Conservation (phyloP, 1,140 invertebrate species). For the Orchestia grillus region DNA sequence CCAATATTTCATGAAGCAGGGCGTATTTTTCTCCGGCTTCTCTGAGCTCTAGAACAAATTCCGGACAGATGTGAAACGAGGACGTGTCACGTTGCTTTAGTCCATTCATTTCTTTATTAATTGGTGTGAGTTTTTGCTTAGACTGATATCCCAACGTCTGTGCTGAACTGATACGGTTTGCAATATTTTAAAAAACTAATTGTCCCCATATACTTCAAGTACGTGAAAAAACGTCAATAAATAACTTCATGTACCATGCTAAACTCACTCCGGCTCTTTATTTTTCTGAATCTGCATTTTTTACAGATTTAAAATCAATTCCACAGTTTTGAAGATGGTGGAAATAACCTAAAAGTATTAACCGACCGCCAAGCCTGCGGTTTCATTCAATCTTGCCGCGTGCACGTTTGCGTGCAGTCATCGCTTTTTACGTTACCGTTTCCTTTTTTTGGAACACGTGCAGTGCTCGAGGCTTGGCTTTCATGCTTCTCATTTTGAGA, state of each 20-base stretch:
- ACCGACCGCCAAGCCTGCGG: neutral
- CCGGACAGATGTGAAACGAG: neutral
- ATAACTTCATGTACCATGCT: neutral
- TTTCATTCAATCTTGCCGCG: neutral
- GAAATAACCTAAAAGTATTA: neutral
- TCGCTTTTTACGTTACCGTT: neutral
- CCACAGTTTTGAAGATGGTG: neutral
- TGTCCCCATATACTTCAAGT: neutral
- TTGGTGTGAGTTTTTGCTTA: neutral
- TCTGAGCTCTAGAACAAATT: neutral
- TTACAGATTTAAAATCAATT: neutral
- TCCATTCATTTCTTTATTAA: neutral
- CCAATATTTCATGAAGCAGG: neutral
- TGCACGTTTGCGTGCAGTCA: neutral
- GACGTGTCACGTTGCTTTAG: neutral
- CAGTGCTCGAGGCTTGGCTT: neutral
- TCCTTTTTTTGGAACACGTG: neutral
- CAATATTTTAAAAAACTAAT: neutral
- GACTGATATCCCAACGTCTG: neutral
- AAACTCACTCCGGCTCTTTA: neutral
- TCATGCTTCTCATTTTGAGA: neutral
- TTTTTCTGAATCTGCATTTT: neutral
- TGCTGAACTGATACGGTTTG: neutral
- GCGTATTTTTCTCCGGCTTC: neutral
- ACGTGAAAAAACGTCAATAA: neutral